Base-by-base conservation (phyloP, 2,888 invertebrate genomes). In the Athrips mouffetella region DNA sequence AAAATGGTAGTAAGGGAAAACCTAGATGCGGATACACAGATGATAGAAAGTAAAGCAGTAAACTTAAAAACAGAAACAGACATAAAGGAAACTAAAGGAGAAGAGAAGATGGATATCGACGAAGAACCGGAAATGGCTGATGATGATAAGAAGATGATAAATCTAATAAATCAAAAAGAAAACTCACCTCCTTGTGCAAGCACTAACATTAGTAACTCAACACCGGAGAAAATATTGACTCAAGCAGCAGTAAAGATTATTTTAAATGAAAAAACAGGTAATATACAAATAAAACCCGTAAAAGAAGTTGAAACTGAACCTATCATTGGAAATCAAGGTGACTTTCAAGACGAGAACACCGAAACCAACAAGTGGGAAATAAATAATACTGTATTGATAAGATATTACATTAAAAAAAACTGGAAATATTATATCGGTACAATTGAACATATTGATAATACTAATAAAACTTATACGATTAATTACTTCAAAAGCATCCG, bases 361-460 rank as follows among this genome's bases (percentile, higher is more conserved):
- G 41, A 51, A 30, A 45, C 48, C 48, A 51, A 51, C 51, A 45
- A 51, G 41, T 51, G 51, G 51, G 33, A 51, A 51, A 51, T 51
- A 51, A 48, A 51, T 51, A 48, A 48, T 48, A 51, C 51, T 48
- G 51, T 51, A 46, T 51, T 51, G 48, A 44, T 50, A 42, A 50
- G 49, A 49, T 49, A 51, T 44, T 49, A 51, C 48, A 7, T 49
- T 46, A 48, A 51, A 51, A 53, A 54, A 47, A 42, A 41, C 51
- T 49, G 53, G 48, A 54, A 49, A 39, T 54, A 54, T 51, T 53
- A 53, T 49, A 49, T 51, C 47, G 45, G 47, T 51, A 45, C 37
- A 49, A 51, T 49, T 53, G 50, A 50, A 53, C 53, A 53, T 29
- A 51, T 51, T 51, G 30, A 53, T 49, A 49, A 51, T 47, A 49